Conservation (phyloP, 1,140 invertebrate genomes). For the Choristoneura fumiferana region DNA sequence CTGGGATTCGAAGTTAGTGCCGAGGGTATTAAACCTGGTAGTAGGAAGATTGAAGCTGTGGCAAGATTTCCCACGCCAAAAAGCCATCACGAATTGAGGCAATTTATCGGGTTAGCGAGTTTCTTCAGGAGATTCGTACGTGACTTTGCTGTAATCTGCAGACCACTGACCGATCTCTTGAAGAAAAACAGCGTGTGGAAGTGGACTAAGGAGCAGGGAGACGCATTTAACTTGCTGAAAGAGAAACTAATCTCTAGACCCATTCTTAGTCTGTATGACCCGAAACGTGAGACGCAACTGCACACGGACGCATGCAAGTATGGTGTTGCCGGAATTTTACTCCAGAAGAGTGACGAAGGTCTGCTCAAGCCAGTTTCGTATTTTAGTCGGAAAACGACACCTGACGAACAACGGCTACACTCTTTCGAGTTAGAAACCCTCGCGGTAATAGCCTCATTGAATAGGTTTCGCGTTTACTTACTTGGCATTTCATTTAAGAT, state of each 20-base stretch:
- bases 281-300: constrained; percentile 19
- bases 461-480: constrained; percentile 45
- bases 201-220: constrained; percentile 20
- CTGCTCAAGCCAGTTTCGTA: constrained; percentile 36
- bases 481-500: constrained; percentile 40
- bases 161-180: constrained; percentile 2
- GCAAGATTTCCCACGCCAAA: constrained; percentile 36
- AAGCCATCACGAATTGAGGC: constrained; percentile 43
- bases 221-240: not conserved
- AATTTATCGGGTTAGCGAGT: constrained; percentile 48
- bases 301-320: constrained; percentile 25
- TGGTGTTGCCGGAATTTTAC: too few species aligned
- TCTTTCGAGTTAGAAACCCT: too few species aligned
- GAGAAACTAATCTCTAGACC: not conserved
- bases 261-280: constrained; percentile 20
- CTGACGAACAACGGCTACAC: too few species aligned
- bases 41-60: constrained; percentile 44
- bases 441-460: too few species aligned
- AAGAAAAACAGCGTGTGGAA: constrained; percentile 17
- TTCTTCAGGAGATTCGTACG: constrained; percentile 30
- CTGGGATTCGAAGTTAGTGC: constrained; percentile 40
- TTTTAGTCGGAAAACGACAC: constrained; percentile 41
- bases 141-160: too few species aligned
- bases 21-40: constrained; percentile 40
- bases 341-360: constrained; percentile 7